These are phyloP conservation scores for Creontiades dilutus DNA, from an alignment of 2,888 invertebrate species.

Conservation along the genomic window DNA sequence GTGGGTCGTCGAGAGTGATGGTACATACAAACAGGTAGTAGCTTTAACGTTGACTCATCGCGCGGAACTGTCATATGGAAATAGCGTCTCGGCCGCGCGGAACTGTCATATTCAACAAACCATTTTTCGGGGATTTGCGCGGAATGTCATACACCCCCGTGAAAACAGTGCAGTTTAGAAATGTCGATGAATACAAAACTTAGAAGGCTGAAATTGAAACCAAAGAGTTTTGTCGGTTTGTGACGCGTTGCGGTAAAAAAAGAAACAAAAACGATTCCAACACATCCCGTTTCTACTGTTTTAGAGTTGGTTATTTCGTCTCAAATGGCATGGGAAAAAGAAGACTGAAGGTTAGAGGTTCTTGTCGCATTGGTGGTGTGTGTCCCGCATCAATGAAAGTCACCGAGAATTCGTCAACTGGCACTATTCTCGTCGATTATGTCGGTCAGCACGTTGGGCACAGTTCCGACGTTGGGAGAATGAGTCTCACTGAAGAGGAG, in stretches of 20 bases:
- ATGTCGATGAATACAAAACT: slow-evolving; percentile 21
- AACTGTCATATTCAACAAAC: too few species aligned
- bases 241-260: slow-evolving; percentile 41
- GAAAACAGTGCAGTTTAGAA: slow-evolving; percentile 12
- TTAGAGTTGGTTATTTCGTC: too few species aligned
- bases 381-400: slow-evolving; percentile 20
- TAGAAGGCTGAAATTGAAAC: slow-evolving; percentile 34
- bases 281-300: too few species aligned
- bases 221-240: too few species aligned
- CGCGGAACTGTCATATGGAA: too few species aligned
- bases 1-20: too few species aligned
- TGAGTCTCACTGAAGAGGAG: slow-evolving; percentile 39
- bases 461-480: background rate
- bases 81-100: too few species aligned
- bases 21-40: too few species aligned
- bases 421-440: background rate
- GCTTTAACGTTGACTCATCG: too few species aligned
- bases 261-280: too few species aligned
- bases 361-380: slow-evolving; percentile 23
- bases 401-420: background rate
- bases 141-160: too few species aligned
- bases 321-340: slow-evolving; percentile 40
- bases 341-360: slow-evolving; percentile 18
- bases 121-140: too few species aligned
- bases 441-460: slow-evolving; percentile 31